phyloP scores from a whole-genome alignment of 1,140 invertebrate genomes.

The Drosophila mojavensis region DNA sequence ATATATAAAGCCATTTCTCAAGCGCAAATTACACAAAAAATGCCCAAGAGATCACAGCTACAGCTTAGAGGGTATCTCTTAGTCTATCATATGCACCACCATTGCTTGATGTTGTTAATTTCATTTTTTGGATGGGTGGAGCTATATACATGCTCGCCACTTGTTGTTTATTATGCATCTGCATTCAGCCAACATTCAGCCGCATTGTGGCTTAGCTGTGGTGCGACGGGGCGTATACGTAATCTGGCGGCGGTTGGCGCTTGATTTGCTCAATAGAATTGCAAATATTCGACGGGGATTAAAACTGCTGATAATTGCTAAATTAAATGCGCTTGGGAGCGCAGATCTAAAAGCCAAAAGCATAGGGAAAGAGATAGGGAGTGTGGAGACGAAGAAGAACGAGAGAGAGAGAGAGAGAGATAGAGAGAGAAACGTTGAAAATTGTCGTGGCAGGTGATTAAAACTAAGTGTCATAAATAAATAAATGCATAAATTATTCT shows the following conservation, averaged over 20 bases:
- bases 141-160: not conserved
- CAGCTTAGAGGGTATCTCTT: not conserved
- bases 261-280: conserved; percentile 72
- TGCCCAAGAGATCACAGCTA: too few species aligned
- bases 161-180: conserved; percentile 6
- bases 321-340: conserved; percentile 75
- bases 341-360: conserved; percentile 20
- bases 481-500: conserved; percentile 83
- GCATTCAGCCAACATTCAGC: not conserved
- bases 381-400: not conserved
- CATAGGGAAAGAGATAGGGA: conserved; percentile 13
- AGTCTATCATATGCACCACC: too few species aligned
- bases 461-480: conserved; percentile 83
- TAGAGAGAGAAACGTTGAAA: conserved; percentile 18
- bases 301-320: conserved; percentile 80
- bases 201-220: not conserved
- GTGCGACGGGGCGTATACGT: conserved; percentile 64
- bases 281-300: conserved; percentile 77
- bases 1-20: not conserved
- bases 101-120: not conserved
- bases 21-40: too few species aligned
- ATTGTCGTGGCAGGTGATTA: conserved; percentile 78
- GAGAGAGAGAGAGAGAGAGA: not conserved
- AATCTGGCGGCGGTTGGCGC: conserved; percentile 59
- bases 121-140: conserved; percentile 5